These are phyloP conservation scores for Caenorhabditis auriculariae DNA, from an alignment of 2,888 invertebrate species.

Conservation along the genomic window DNA sequence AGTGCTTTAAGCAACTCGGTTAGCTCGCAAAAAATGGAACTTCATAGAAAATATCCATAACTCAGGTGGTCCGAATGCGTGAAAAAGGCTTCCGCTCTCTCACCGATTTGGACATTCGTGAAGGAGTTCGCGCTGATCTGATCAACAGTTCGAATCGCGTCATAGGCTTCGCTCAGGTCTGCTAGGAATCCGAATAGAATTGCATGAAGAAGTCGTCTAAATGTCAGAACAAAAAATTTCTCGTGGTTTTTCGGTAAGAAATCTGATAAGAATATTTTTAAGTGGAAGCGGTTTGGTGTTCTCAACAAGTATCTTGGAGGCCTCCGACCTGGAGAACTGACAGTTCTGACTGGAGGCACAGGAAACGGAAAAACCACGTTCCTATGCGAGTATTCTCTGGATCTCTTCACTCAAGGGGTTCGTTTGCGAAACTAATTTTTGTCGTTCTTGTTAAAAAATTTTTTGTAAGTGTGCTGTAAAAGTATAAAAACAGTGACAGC, in stretches of 20 bases:
- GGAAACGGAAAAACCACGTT: slow-evolving; percentile 62
- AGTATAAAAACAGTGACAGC: too few relatives aligned
- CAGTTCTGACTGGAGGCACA: slow-evolving; percentile 61
- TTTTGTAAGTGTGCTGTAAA: too few relatives aligned
- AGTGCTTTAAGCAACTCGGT: slow-evolving; percentile 25
- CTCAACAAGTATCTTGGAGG: slow-evolving; percentile 59
- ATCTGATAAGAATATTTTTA: slow-evolving; percentile 8
- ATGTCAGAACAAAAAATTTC: not conserved
- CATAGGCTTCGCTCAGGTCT: slow-evolving; percentile 49
- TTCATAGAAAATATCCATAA: not conserved
- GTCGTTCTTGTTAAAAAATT: too few relatives aligned
- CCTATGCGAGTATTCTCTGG: slow-evolving; percentile 61
- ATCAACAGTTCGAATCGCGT: slow-evolving; percentile 40
- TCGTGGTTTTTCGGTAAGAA: slow-evolving; percentile 4
- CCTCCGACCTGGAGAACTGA: slow-evolving; percentile 58
- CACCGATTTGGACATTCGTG: slow-evolving; percentile 66
- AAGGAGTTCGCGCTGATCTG: slow-evolving; percentile 59
- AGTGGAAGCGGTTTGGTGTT: slow-evolving; percentile 61
- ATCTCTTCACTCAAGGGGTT: slow-evolving; percentile 59
- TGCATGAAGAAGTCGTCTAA: not conserved
- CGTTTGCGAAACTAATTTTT: not conserved
- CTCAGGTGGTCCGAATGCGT: slow-evolving; percentile 36
- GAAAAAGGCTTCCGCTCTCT: slow-evolving; percentile 53
- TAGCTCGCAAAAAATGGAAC: not conserved
- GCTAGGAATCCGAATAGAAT: not conserved